phyloP scores from a whole-genome alignment of 2,888 invertebrate species.

The Polietes domitor region DNA sequence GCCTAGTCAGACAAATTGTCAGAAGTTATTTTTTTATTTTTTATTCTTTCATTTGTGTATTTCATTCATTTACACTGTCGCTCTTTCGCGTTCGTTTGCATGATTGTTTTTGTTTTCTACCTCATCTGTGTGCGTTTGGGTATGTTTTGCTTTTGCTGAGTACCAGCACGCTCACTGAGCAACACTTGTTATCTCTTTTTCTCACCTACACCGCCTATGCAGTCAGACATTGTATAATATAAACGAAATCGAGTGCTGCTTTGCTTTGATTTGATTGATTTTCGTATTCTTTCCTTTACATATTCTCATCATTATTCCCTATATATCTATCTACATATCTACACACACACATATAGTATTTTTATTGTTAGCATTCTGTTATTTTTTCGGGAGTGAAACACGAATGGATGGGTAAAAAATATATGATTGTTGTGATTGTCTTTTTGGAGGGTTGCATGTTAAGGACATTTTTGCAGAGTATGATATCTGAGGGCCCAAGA shows the following conservation, averaged over 20 bases:
- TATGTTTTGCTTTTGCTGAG: slow-evolving; percentile 8
- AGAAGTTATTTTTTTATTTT: slow-evolving; percentile 11
- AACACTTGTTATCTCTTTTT: slow-evolving; percentile 56
- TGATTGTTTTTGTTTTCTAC: slow-evolving; percentile 33
- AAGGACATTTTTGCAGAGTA: too few relatives aligned
- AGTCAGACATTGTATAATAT: slow-evolving; percentile 45
- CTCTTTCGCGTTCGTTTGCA: slow-evolving; percentile 25
- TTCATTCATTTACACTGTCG: slow-evolving; percentile 52
- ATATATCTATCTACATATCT: background rate
- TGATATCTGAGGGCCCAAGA: too few relatives aligned
- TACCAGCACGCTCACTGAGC: slow-evolving; percentile 18
- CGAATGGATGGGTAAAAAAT: background rate
- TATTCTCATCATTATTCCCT: slow-evolving; percentile 22
- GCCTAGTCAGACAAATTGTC: slow-evolving; percentile 31
- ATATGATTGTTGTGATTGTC: background rate
- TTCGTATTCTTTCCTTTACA: slow-evolving; percentile 39
- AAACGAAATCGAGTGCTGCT: slow-evolving; percentile 16
- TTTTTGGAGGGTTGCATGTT: background rate
- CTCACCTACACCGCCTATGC: slow-evolving; percentile 46
- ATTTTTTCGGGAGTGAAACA: background rate
- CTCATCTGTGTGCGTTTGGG: slow-evolving; percentile 21
- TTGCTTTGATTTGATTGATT: slow-evolving; percentile 52
- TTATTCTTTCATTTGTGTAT: slow-evolving; percentile 23
- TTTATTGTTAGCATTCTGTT: background rate
- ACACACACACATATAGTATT: background rate